These are phyloP conservation scores for Platycercus adscitus DNA, from an alignment of 2,113 vertebrate species.

Conservation along the genomic window DNA sequence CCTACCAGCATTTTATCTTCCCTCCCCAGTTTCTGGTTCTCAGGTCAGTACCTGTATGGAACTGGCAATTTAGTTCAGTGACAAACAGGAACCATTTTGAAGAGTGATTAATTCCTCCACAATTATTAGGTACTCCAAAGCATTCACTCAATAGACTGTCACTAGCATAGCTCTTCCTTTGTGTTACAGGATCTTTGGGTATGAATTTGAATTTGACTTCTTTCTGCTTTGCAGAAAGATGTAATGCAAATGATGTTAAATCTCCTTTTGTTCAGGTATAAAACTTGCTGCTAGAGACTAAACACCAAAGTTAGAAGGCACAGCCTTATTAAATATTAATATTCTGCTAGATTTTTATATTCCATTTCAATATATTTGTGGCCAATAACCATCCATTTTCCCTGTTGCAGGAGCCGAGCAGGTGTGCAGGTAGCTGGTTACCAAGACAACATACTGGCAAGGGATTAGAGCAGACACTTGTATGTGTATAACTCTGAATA, in stretches of 20 bases:
- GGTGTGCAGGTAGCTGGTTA: conserved; percentile 86
- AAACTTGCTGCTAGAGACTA: conserved; percentile 54
- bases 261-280: conserved; percentile 54
- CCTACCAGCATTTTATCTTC: background rate
- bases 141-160: background rate
- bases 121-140: background rate
- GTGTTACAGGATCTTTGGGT: background rate
- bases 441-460: conserved; percentile 81
- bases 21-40: background rate
- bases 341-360: conserved; percentile 75
- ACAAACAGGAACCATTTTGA: background rate
- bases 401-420: conserved; percentile 72
- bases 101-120: background rate
- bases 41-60: background rate
- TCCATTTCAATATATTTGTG: conserved; percentile 75
- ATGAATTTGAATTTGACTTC: conserved; percentile 39
- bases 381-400: conserved; percentile 74
- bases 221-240: conserved; percentile 30
- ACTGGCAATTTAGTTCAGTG: background rate
- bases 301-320: conserved; percentile 69
- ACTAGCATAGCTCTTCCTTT: background rate
- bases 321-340: conserved; percentile 80
- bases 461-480: conserved; percentile 82
- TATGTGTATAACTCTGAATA: conserved; percentile 81
- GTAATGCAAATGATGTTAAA: conserved; percentile 25